Conservation (phyloP, 2,797 vertebrate genomes). For the Pseudochirops cupreus region DNA sequence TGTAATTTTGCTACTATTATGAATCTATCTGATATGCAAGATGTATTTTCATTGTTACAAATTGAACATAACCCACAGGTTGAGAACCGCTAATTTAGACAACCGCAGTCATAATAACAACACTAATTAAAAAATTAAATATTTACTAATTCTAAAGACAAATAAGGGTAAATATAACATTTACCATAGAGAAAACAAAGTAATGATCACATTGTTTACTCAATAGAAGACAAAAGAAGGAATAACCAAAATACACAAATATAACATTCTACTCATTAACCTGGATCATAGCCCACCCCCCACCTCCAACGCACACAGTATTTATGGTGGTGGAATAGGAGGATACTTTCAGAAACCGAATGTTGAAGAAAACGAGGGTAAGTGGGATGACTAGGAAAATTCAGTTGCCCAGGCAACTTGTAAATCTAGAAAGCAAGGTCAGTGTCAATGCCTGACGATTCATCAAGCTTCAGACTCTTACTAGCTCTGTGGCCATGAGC, state of each 20-base stretch:
- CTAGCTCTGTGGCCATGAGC: neutral
- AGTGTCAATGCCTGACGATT: neutral
- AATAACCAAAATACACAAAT: neutral
- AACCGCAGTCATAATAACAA: neutral
- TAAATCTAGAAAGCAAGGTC: neutral
- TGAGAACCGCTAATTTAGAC: too few species aligned
- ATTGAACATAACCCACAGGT: too few species aligned
- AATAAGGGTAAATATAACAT: neutral
- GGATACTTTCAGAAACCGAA: neutral
- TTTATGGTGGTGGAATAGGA: neutral
- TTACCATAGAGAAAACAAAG: neutral
- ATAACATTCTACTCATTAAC: neutral
- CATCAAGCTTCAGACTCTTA: neutral
- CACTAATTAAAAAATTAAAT: neutral
- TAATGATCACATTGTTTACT: neutral
- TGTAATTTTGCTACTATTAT: too few species aligned
- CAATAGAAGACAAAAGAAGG: neutral
- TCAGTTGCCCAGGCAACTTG: neutral
- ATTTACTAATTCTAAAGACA: neutral
- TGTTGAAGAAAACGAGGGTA: neutral
- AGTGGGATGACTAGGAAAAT: neutral
- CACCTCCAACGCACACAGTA: too few species aligned
- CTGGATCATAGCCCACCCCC: neutral
- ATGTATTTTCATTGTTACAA: too few species aligned
- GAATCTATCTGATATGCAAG: too few species aligned